Evolutionary conservation across 2,888 invertebrate species (phyloP).

Genomic region (Crossocerus cetratus): DNA sequence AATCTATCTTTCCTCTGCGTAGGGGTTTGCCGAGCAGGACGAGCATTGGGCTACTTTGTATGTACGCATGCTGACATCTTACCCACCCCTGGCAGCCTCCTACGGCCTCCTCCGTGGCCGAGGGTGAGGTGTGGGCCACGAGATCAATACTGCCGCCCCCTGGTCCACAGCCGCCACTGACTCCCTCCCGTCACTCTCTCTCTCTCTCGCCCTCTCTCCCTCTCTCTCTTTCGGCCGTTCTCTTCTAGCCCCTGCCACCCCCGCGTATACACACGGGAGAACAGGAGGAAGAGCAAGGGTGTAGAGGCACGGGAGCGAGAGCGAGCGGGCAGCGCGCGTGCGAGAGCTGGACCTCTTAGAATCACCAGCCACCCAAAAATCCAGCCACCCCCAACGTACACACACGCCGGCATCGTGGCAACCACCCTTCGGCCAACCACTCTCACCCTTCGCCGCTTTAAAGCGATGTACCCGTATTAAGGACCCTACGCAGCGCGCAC

Average conservation of each 20-base stretch:
- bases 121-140: slow-evolving; percentile 64
- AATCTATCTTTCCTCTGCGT: slow-evolving; percentile 13
- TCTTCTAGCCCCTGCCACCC: slow-evolving; percentile 28
- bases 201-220: slow-evolving; percentile 41
- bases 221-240: slow-evolving; percentile 44
- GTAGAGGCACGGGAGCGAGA: slow-evolving; percentile 11
- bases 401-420: slow-evolving; percentile 60
- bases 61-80: slow-evolving; percentile 77
- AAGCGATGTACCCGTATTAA: slow-evolving; percentile 72
- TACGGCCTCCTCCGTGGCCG: slow-evolving; percentile 58
- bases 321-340: slow-evolving; percentile 66
- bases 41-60: slow-evolving; percentile 74
- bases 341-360: slow-evolving; percentile 75
- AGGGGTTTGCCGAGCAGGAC: slow-evolving; percentile 36
- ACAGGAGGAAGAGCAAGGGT: neutral
- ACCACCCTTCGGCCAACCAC: slow-evolving; percentile 67
- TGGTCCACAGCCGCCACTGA: slow-evolving; percentile 71
- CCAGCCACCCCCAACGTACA: slow-evolving; percentile 46
- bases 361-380: slow-evolving; percentile 69
- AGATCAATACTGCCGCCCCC: slow-evolving; percentile 76
- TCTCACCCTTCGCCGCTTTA: slow-evolving; percentile 68
- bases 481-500: slow-evolving; percentile 3
- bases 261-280: slow-evolving; percentile 3
- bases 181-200: slow-evolving; percentile 38
- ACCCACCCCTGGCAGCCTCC: slow-evolving; percentile 71